Conservation (phyloP, 2,888 invertebrate genomes). For the Eupithecia vulgata region DNA sequence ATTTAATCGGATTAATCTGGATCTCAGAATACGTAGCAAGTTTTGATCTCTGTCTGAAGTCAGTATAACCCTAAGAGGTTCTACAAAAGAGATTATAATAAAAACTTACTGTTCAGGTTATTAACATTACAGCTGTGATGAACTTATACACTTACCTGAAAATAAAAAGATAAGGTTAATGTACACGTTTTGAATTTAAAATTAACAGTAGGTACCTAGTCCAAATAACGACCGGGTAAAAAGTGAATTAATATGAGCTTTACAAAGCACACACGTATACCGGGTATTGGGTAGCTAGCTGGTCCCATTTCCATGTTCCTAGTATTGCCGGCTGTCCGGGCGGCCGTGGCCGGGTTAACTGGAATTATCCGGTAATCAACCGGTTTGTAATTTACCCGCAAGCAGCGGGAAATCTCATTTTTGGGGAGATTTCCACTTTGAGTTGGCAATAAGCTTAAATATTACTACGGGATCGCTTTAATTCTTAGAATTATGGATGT, state of each 20-base stretch:
- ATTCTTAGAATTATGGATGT: not conserved
- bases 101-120: conserved; percentile 27
- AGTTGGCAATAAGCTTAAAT: conserved; percentile 16
- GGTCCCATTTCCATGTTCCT: conserved; percentile 21
- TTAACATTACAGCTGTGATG: conserved; percentile 6
- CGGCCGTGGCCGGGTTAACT: conserved; percentile 31
- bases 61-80: conserved; percentile 12
- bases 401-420: conserved; percentile 28
- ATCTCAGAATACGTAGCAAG: not conserved
- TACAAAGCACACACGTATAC: conserved; percentile 9
- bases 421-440: conserved; percentile 19
- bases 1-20: not conserved
- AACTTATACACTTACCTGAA: conserved; percentile 46
- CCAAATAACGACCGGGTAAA: not conserved
- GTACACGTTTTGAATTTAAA: conserved; percentile 1
- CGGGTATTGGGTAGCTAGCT: not conserved
- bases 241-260: not conserved
- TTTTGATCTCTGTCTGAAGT: not conserved
- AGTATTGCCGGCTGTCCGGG: conserved; percentile 15
- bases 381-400: conserved; percentile 40
- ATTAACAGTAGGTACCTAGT: not conserved
- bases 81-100: conserved; percentile 17
- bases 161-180: conserved; percentile 27
- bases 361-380: conserved; percentile 52
- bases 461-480: not conserved